Evolutionary conservation across 2,888 invertebrate genomes (phyloP).

Genomic region (Thyatira batis): DNA sequence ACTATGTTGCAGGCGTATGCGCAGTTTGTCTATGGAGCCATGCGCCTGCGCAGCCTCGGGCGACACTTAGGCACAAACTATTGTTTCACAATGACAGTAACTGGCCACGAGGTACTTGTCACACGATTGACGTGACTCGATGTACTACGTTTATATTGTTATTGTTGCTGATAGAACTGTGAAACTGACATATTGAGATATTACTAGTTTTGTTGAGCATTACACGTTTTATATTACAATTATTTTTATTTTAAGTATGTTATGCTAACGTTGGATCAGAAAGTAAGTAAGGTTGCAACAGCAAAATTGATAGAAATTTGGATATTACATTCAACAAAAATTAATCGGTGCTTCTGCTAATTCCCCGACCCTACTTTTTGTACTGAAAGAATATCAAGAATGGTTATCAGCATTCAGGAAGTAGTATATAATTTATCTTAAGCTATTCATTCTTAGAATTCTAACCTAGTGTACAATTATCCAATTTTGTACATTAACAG

Average conservation of each 20-base stretch:
- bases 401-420: not conserved
- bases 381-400: not conserved
- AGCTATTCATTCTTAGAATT: not conserved
- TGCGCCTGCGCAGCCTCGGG: not conserved
- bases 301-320: too few relatives aligned
- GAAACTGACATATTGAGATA: not conserved
- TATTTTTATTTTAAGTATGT: too few relatives aligned
- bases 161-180: not conserved
- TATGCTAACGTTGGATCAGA: too few relatives aligned
- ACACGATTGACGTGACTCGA: not conserved
- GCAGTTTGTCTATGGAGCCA: not conserved
- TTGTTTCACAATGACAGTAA: conserved; percentile 5
- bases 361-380: too few relatives aligned
- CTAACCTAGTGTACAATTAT: conserved; percentile 36
- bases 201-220: not conserved
- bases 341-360: too few relatives aligned
- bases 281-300: too few relatives aligned
- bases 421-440: not conserved
- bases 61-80: not conserved
- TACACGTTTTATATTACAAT: too few relatives aligned
- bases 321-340: too few relatives aligned
- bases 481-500: conserved; percentile 44
- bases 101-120: not conserved
- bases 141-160: not conserved
- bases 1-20: not conserved